These are phyloP conservation scores for Parnassius apollo DNA, from an alignment of 2,888 invertebrate genomes.

Conservation along the genomic window DNA sequence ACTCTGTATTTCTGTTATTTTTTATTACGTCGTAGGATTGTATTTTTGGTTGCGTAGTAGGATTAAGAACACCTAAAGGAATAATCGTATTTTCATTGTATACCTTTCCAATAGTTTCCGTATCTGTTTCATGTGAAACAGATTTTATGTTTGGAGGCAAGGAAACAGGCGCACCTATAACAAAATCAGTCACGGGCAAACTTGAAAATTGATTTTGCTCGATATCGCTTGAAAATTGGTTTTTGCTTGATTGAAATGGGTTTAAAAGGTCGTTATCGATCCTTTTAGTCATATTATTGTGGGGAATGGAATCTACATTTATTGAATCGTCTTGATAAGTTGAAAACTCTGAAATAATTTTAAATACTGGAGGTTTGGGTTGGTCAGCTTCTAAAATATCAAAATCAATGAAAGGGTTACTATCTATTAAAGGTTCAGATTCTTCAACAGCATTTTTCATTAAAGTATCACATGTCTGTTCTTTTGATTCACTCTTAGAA, in stretches of 20 bases:
- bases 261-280: constrained; percentile 61
- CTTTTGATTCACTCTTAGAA: constrained; percentile 67
- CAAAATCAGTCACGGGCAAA: constrained; percentile 63
- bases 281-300: constrained; percentile 30
- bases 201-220: constrained; percentile 32
- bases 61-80: no score
- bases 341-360: constrained; percentile 60
- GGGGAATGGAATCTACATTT: constrained; percentile 45
- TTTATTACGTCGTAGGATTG: neutral
- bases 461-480: constrained; percentile 49
- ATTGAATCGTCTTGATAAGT: constrained; percentile 50
- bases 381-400: constrained; percentile 40
- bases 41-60: no score
- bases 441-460: constrained; percentile 45
- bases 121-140: constrained; percentile 58
- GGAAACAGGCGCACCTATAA: constrained; percentile 77
- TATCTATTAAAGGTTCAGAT: constrained; percentile 37
- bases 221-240: constrained; percentile 37
- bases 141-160: constrained; percentile 61
- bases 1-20: constrained; percentile 9
- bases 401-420: constrained; percentile 53
- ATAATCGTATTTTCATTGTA: no score
- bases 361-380: constrained; percentile 69
- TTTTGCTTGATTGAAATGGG: constrained; percentile 61
- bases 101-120: constrained; percentile 49